phyloP scores from a whole-genome alignment of 2,797 vertebrate genomes.

The Xenopus petersii region DNA sequence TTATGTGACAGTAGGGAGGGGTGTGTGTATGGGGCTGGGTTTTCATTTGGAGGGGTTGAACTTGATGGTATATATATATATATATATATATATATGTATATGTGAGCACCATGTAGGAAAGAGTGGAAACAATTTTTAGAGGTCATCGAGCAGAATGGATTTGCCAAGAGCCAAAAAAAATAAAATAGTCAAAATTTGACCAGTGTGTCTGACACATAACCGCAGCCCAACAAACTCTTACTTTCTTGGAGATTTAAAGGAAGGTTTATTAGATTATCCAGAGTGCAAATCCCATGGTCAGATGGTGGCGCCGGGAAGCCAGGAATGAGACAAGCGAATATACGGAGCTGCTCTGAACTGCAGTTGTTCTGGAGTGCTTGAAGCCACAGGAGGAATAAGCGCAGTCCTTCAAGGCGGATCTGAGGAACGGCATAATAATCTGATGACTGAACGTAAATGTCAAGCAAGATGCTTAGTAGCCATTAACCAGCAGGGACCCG shows the following conservation, averaged over 20 bases:
- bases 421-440: conserved; percentile 57
- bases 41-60: no score
- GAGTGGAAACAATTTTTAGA: no score
- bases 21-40: no score
- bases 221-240: conserved; percentile 62
- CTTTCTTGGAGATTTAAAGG: conserved; percentile 88
- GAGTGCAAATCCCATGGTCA: conserved; percentile 85
- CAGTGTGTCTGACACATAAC: no score
- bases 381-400: conserved; percentile 94
- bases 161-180: no score
- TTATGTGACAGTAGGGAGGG: no score
- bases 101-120: no score
- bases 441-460: conserved; percentile 4
- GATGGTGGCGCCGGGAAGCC: conserved; percentile 90
- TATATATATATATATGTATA: no score
- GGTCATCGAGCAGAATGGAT: no score
- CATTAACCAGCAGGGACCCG: neutral
- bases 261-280: conserved; percentile 94
- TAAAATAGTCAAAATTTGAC: no score
- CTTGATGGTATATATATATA: no score
- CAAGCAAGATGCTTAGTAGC: neutral
- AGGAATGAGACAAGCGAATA: conserved; percentile 96
- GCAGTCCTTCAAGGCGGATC: conserved; percentile 95
- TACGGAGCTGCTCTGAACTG: conserved; percentile 90
- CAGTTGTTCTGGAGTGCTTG: conserved; percentile 94